phyloP scores from a whole-genome alignment of 2,888 invertebrate species.

The Diadegma fenestrale region DNA sequence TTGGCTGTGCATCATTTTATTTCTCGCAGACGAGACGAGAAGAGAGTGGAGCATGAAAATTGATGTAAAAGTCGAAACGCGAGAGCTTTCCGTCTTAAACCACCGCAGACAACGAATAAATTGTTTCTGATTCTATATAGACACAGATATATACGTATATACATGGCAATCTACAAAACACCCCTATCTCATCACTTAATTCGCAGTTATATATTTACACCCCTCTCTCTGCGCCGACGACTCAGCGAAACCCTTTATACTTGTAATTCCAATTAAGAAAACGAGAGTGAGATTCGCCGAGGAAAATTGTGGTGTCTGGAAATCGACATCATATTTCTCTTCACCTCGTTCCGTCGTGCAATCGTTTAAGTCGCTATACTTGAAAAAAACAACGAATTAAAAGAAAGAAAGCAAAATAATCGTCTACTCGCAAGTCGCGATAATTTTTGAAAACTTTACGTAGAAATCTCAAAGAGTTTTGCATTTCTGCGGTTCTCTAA shows the following conservation, averaged over 20 bases:
- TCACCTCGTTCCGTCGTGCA: conserved; percentile 7
- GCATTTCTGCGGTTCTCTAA: no score
- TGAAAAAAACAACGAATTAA: not conserved
- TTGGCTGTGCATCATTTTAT: not conserved
- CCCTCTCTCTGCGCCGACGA: conserved; percentile 34
- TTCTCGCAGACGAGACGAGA: not conserved
- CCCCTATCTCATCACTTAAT: conserved; percentile 48
- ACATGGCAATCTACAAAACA: conserved; percentile 14
- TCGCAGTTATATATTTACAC: conserved; percentile 60
- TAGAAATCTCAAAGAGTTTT: no score
- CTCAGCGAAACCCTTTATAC: conserved; percentile 53
- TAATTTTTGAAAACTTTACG: no score
- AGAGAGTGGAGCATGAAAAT: conserved; percentile 18
- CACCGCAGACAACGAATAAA: conserved; percentile 60
- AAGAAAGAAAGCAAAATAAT: not conserved
- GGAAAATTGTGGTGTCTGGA: conserved; percentile 32
- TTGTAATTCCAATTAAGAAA: conserved; percentile 67
- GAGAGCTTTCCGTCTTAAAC: conserved; percentile 31
- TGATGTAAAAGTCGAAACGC: conserved; percentile 25
- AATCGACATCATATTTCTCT: conserved; percentile 44
- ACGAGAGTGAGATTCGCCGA: conserved; percentile 30
- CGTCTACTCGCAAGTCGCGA: not conserved
- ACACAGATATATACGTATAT: conserved; percentile 23
- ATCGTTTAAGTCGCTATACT: not conserved
- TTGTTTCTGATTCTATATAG: conserved; percentile 54